phyloP scores from a whole-genome alignment of 2,797 vertebrate genomes.

The Microctenopoma steveboyesi region DNA sequence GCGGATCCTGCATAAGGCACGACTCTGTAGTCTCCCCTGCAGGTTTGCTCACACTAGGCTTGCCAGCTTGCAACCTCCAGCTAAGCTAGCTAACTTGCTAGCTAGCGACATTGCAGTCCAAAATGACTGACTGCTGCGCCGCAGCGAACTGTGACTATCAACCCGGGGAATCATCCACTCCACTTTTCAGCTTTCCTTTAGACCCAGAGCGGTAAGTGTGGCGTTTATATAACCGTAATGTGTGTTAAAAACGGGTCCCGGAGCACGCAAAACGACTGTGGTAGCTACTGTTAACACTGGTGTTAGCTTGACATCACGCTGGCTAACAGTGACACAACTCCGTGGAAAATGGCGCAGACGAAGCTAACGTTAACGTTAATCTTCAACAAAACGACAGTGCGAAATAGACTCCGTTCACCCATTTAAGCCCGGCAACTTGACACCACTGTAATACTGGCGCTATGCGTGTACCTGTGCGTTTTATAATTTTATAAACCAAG shows the following conservation, averaged over 20 bases:
- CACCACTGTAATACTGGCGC: background rate
- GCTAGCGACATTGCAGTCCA: slow-evolving; percentile 80
- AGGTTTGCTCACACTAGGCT: slow-evolving; percentile 66
- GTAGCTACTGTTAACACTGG: slow-evolving; percentile 65
- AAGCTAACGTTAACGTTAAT: slow-evolving; percentile 52
- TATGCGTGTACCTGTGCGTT: accelerated
- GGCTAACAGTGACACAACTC: slow-evolving; percentile 76
- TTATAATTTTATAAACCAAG: background rate
- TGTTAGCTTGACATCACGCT: slow-evolving; percentile 73
- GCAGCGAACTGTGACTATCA: slow-evolving; percentile 84
- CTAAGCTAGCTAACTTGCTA: slow-evolving; percentile 76
- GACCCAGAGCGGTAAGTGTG: slow-evolving; percentile 84
- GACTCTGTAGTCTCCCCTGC: slow-evolving; percentile 65
- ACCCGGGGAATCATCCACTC: slow-evolving; percentile 68
- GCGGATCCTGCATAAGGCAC: slow-evolving; percentile 52
- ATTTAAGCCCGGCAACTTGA: background rate
- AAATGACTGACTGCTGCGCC: slow-evolving; percentile 90
- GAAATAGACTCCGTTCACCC: slow-evolving; percentile 24
- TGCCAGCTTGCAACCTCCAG: slow-evolving; percentile 71
- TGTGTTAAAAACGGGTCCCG: slow-evolving; percentile 2
- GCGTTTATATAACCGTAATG: slow-evolving; percentile 10
- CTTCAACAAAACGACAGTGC: slow-evolving; percentile 59
- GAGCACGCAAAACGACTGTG: slow-evolving; percentile 51
- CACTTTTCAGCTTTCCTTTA: slow-evolving; percentile 86
- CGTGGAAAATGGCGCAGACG: slow-evolving; percentile 82